phyloP scores from a whole-genome alignment of 2,797 vertebrate species.

The Pseudopleuronectes americanus region DNA sequence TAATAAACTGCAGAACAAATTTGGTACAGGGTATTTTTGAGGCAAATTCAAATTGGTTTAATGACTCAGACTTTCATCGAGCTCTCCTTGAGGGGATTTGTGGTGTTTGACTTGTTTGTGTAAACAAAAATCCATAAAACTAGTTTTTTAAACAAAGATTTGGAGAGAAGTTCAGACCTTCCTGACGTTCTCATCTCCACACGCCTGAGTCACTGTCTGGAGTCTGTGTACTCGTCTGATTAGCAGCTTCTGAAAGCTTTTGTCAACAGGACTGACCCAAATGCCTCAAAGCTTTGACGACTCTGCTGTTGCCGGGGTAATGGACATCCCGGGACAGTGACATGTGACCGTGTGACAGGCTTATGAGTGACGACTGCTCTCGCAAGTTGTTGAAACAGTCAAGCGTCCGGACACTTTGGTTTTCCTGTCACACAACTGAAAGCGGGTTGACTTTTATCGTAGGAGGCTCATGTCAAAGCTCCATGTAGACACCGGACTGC shows the following conservation, averaged over 20 bases:
- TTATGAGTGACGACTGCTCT: neutral
- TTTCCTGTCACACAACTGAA: neutral
- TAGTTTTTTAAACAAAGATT: neutral
- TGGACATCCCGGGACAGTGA: neutral
- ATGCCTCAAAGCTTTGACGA: neutral
- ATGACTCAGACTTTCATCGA: neutral
- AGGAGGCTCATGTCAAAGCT: conserved; percentile 1
- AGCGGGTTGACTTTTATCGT: neutral
- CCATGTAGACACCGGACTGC: neutral
- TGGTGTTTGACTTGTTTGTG: too few species aligned
- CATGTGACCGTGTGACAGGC: neutral
- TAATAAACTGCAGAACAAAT: too few species aligned
- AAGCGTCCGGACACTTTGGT: neutral
- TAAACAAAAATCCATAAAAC: too few species aligned
- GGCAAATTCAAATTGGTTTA: neutral
- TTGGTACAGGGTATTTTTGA: neutral
- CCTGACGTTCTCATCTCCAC: neutral
- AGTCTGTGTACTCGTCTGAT: neutral
- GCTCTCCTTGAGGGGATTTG: neutral
- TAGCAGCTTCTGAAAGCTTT: neutral
- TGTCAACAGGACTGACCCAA: neutral
- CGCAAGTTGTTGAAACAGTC: neutral
- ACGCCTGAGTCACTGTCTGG: neutral
- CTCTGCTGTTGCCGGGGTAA: neutral
- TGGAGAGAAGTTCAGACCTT: neutral